Evolutionary conservation across 2,888 invertebrate species (phyloP), one percentile per base, ranked within the genome.

Genomic region (Leptarthrus brevirostris): DNA sequence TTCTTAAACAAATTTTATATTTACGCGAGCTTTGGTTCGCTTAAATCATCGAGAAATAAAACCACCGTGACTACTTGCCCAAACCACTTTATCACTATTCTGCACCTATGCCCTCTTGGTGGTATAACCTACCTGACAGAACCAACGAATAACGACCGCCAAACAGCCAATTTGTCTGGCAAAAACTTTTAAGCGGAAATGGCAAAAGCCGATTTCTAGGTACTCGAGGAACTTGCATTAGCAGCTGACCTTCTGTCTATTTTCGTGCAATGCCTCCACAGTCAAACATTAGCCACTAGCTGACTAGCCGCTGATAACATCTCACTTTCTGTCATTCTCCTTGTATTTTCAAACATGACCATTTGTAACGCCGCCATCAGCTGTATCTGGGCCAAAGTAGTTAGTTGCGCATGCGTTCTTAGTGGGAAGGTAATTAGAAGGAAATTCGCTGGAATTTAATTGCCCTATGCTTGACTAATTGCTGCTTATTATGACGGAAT

Each of bases 111-210:
- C n/a, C n/a, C n/a, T n/a, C n/a, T n/a, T n/a, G n/a, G n/a, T n/a
- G n/a, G n/a, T n/a, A n/a, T n/a, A n/a, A n/a, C n/a, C n/a, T n/a
- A n/a, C n/a, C n/a, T n/a, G n/a, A n/a, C n/a, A n/a, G n/a, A n/a
- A n/a, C n/a, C n/a, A n/a, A n/a, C n/a, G n/a, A n/a, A n/a, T n/a
- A n/a, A n/a, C n/a, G n/a, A n/a, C n/a, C n/a, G n/a, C n/a, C n/a
- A n/a, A n/a, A n/a, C n/a, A n/a, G n/a, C 6, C 40, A 40, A 40
- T 40, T 30, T 30, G n/a, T 40, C 12, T 40, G 40, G 1, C 12
- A 40, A 12, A 52, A 22, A 10, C 58, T 36, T 58, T 18, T 16
- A 58, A 58, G 34, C 58, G 58, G 58, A 58, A 58, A 58, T 58
- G 58, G 36, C 18, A 58, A 58, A 58, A 58, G 18, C 10, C 16